Percentiles rank a stretch among this genome's conserved stretches.
These are phyloP conservation scores for Carpatolechia fugitivella DNA, from an alignment of 2,888 invertebrate species.

Conservation along the genomic window DNA sequence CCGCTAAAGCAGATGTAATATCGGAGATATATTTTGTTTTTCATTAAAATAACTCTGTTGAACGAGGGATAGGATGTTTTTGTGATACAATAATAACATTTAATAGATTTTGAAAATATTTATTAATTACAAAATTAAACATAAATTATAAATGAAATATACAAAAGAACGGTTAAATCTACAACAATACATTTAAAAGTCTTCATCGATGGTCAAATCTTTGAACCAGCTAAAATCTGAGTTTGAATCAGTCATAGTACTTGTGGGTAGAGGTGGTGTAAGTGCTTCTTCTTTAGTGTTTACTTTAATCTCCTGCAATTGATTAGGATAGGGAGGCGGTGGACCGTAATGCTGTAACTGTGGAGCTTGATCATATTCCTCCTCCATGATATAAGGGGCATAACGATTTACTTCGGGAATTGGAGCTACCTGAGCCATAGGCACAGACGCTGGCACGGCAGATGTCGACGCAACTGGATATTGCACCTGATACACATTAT, in stretches of 20 bases:
- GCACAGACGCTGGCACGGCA: slow-evolving; percentile 18
- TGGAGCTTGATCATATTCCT: slow-evolving; percentile 34
- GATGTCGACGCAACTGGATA: slow-evolving; percentile 34
- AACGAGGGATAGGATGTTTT: too few species aligned
- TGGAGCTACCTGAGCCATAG: slow-evolving; percentile 23
- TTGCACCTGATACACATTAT: slow-evolving; percentile 26
- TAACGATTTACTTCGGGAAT: slow-evolving; percentile 20
- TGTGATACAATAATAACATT: too few species aligned
- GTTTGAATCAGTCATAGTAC: too few species aligned
- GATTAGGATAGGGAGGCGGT: slow-evolving; percentile 24
- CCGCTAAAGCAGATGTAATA: too few species aligned
- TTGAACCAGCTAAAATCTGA: too few species aligned
- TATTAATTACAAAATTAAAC: not conserved
- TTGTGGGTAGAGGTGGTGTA: too few species aligned
- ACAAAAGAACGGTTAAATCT: too few species aligned
- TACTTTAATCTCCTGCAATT: slow-evolving; percentile 18
- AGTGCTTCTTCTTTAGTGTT: slow-evolving; percentile 30
- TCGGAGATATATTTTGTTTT: too few species aligned
- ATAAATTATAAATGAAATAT: too few species aligned
- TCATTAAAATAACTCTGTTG: too few species aligned
- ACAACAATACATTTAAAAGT: too few species aligned
- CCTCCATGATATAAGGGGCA: slow-evolving; percentile 29
- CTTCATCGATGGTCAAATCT: too few species aligned
- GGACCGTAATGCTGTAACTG: slow-evolving; percentile 12
- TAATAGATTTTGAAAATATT: not conserved